Base-by-base conservation (phyloP, 2,113 vertebrate genomes). In the Emydura subglobosa region DNA sequence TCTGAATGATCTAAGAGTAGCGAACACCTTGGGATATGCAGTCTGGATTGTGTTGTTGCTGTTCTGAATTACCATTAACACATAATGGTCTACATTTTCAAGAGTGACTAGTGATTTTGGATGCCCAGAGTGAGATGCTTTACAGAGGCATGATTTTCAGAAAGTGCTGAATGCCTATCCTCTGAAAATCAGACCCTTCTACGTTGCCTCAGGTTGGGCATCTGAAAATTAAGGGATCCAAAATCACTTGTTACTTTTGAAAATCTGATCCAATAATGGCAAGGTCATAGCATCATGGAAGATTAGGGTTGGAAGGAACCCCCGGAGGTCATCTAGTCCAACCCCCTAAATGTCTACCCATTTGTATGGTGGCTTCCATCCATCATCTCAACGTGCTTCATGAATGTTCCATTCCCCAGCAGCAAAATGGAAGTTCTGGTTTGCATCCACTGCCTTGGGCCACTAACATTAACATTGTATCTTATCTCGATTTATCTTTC, bases 341-440 rank as follows among this genome's bases (percentile, higher is more conserved):
- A 53, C 51, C 51, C 16, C 14, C 51, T 14, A 53, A 53, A 53
- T 82, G 10, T n/a, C 80, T 86, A 81, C 4, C 53, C 9, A 24
- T 1, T 14, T 76, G 25, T 29, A 91, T 79, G 2, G 49, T 39
- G 72, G 6, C 7, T 8, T 22, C 50, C 83, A 3, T 5, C 4
- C 0, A 7, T 72, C 17, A 7, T 86, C 3, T 91, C 47, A 42
- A 87, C 87, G 3, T 49, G 2, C 24, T 92, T 86, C 49, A 87
- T 0, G 34, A 47, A 0, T 25, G 90, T 87, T 81, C 25, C 78
- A 5, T 1, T 87, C 88, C 91, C 82, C 85, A 96, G 68, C 3
- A 82, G 51, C 79, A 91, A 83, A 89, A 29, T 0, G 0, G 24
- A 92, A 94, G 12, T 0, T 0, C 10, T 49, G 1, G 1, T 11